Conservation (phyloP, 2,113 vertebrate genomes). For the Microtus richardsoni region DNA sequence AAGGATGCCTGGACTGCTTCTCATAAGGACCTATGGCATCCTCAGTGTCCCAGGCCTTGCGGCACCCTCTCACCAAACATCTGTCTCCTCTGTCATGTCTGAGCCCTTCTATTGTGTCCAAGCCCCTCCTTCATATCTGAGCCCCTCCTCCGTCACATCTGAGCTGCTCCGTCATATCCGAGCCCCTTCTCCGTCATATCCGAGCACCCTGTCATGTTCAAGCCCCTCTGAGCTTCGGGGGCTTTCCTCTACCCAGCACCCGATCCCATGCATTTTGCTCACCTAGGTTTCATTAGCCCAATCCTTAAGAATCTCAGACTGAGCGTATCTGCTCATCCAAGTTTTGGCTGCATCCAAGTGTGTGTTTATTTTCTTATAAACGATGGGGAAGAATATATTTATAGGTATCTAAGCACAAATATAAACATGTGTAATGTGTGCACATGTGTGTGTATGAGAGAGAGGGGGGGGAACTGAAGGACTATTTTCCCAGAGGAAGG, state of each 20-base stretch:
- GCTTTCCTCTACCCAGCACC: no score
- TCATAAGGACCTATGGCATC: not conserved
- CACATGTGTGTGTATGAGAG: not conserved
- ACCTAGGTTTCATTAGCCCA: not conserved
- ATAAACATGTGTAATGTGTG: not conserved
- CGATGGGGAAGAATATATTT: not conserved
- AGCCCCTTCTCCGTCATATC: no score
- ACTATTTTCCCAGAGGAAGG: not conserved
- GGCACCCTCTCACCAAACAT: not conserved
- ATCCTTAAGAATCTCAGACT: not conserved
- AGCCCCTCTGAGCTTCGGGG: not conserved
- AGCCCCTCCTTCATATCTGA: no score
- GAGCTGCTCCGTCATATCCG: no score
- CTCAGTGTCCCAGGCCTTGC: not conserved
- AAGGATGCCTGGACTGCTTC: not conserved
- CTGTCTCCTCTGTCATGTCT: no score
- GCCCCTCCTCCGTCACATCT: no score
- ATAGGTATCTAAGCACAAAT: not conserved
- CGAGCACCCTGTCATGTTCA: not conserved
- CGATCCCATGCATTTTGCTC: not conserved
- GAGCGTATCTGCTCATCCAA: not conserved
- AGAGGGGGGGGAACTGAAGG: not conserved
- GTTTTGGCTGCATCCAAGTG: not conserved
- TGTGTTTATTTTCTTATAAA: not conserved
- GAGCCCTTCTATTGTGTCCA: no score